Percentiles rank a stretch among this genome's conserved stretches.
phyloP scores from a whole-genome alignment of 2,797 vertebrate species.

The Karalla daura region DNA sequence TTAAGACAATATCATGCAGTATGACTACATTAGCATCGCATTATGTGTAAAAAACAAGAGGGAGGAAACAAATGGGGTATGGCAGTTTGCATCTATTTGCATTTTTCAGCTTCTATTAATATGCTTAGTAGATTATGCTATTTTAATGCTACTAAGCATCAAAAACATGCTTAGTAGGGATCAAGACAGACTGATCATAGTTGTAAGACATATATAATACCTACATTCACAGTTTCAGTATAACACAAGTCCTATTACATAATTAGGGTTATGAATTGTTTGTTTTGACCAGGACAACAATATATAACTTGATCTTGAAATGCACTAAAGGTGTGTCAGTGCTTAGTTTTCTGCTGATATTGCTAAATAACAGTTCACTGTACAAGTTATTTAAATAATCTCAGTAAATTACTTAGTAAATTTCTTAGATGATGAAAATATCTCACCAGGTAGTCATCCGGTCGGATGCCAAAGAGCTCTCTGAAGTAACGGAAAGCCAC shows the following conservation, averaged over 20 bases:
- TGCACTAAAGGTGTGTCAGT: not conserved
- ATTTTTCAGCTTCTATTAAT: no score
- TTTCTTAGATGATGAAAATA: not conserved
- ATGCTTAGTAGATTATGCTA: no score
- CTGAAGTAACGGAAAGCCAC: constrained; percentile 98
- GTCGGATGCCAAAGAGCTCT: constrained; percentile 97
- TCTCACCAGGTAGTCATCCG: constrained; percentile 96
- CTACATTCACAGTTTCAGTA: no score
- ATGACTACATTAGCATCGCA: not conserved
- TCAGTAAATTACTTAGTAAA: not conserved
- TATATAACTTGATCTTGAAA: no score
- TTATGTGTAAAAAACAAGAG: not conserved
- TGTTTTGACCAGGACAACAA: no score
- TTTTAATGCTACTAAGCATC: no score
- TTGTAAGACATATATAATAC: no score
- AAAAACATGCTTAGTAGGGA: no score
- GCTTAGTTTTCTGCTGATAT: not conserved
- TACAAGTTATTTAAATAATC: not conserved
- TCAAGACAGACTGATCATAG: no score
- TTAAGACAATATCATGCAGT: not conserved
- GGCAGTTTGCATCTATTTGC: no score
- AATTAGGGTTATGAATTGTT: no score
- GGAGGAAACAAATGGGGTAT: not conserved
- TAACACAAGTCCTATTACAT: no score
- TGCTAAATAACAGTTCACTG: not conserved